Conservation (phyloP, 1,140 invertebrate species). For the Augochlora pura region DNA sequence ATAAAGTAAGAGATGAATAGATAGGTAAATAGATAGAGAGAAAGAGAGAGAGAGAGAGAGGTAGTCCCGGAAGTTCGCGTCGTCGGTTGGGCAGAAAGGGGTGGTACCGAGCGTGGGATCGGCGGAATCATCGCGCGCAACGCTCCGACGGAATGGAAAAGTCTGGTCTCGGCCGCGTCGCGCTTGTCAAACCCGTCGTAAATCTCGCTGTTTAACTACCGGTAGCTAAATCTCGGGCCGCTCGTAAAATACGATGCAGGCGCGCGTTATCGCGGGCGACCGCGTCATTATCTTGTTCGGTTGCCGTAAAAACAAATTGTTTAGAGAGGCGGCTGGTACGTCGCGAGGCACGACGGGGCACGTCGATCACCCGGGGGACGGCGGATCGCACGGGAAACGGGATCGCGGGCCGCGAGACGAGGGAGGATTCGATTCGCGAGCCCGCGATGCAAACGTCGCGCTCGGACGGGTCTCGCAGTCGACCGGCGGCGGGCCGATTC, state of each 20-base stretch:
- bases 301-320: constrained; percentile 13
- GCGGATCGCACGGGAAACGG: too few species aligned
- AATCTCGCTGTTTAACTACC: constrained; percentile 30
- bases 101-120: not conserved
- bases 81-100: not conserved
- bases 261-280: not conserved
- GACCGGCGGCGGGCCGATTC: too few species aligned
- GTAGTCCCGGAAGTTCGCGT: not conserved
- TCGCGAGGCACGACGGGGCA: too few species aligned
- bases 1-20: not conserved
- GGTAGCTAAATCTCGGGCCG: not conserved
- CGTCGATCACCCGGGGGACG: too few species aligned
- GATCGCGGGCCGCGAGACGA: not conserved
- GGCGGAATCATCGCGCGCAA: not conserved
- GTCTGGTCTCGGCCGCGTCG: not conserved
- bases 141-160: constrained; percentile 15
- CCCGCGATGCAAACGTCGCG: too few species aligned
- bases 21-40: not conserved
- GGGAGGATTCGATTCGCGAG: too few species aligned
- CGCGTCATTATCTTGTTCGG: not conserved
- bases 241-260: not conserved
- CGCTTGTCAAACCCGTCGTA: not conserved
- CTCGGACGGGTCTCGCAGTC: too few species aligned
- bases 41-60: not conserved
- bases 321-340: not conserved